These are phyloP conservation scores for Galleria mellonella DNA, from an alignment of 1,140 invertebrate genomes.

Conservation along the genomic window DNA sequence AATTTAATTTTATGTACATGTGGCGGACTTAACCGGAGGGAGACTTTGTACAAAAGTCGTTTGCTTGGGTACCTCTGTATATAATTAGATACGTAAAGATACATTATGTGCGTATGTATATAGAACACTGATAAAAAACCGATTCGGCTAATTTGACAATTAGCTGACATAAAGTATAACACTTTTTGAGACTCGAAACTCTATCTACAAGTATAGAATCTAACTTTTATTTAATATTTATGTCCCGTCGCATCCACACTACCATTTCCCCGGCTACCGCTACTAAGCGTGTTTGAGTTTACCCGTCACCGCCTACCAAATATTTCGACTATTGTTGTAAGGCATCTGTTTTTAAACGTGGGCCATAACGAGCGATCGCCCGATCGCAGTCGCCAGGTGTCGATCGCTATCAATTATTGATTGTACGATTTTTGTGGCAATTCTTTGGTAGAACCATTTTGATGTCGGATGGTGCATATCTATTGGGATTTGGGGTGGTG, in stretches of 20 bases:
- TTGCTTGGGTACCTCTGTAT: too few species aligned
- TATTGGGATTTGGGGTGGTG: slow-evolving; percentile 1
- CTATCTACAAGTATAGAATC: too few species aligned
- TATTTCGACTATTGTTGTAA: slow-evolving; percentile 48
- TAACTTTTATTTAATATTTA: neutral
- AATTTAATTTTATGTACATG: too few species aligned
- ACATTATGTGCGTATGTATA: too few species aligned
- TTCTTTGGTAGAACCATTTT: neutral
- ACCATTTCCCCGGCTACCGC: slow-evolving; percentile 20
- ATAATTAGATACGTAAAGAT: too few species aligned
- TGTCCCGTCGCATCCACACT: slow-evolving; percentile 17
- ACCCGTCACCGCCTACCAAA: slow-evolving; percentile 66
- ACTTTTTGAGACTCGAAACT: too few species aligned
- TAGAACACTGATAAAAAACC: too few species aligned
- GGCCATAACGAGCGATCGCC: slow-evolving; percentile 3
- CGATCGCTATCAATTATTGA: slow-evolving; percentile 36
- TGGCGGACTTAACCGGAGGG: too few species aligned
- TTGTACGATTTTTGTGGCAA: neutral
- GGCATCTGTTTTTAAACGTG: slow-evolving; percentile 45
- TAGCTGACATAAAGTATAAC: too few species aligned
- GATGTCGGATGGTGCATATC: slow-evolving; percentile 8
- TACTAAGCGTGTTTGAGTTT: slow-evolving; percentile 22
- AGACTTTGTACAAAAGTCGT: too few species aligned
- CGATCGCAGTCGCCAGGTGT: slow-evolving; percentile 29
- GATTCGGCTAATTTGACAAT: too few species aligned